Evolutionary conservation across 2,888 invertebrate genomes (phyloP).

Genomic region (Eilema depressum): DNA sequence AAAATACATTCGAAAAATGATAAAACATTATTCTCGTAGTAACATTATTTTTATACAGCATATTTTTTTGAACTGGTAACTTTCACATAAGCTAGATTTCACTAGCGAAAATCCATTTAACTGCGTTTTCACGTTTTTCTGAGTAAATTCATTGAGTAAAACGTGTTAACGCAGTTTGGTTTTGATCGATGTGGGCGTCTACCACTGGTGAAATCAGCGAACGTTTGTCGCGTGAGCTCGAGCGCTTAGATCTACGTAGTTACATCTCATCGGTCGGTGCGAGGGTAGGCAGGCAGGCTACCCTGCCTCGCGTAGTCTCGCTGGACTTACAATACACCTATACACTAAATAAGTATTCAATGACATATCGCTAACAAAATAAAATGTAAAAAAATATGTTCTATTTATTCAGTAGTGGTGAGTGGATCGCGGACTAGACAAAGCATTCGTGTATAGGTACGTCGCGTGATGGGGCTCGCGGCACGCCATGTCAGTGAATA

Average conservation of each 20-base stretch:
- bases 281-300: constrained; percentile 12
- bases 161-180: not conserved
- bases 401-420: constrained; percentile 17
- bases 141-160: not conserved
- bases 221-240: constrained; percentile 31
- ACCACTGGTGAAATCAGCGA: not conserved
- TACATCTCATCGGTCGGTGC: constrained; percentile 22
- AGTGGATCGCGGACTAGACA: constrained; percentile 39
- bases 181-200: not conserved
- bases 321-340: constrained; percentile 25
- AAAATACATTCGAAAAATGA: not conserved
- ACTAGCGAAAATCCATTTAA: not conserved
- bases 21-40: not conserved
- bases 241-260: constrained; percentile 35
- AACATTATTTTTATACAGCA: not conserved
- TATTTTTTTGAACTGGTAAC: constrained; percentile 29
- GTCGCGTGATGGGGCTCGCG: not conserved
- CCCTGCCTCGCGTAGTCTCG: constrained; percentile 15
- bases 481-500: constrained; percentile 36
- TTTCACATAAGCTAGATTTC: constrained; percentile 8
- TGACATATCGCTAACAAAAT: constrained; percentile 33
- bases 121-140: not conserved
- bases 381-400: constrained; percentile 20
- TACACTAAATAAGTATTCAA: constrained; percentile 51
- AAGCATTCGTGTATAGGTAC: constrained; percentile 16